Conservation (phyloP, 2,888 invertebrate genomes). For the Ormyrus rosae region DNA sequence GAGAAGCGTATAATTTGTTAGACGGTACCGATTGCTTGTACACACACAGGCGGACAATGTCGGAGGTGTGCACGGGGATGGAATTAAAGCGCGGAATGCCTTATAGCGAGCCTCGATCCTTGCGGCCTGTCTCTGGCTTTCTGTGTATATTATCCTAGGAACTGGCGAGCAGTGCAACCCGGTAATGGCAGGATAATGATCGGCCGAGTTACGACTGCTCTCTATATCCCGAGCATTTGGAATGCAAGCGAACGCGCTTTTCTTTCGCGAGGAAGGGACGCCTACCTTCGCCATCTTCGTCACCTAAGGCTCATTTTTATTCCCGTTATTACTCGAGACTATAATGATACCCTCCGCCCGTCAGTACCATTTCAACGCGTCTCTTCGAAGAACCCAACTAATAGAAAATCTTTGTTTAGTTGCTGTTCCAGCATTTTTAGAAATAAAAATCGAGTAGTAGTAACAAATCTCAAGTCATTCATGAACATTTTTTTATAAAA, state of each 20-base stretch:
- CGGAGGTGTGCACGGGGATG: slow-evolving; percentile 51
- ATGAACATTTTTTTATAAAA: too few species aligned
- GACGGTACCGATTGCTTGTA: slow-evolving; percentile 34
- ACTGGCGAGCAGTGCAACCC: slow-evolving; percentile 52
- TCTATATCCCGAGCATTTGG: slow-evolving; percentile 33
- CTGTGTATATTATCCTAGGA: slow-evolving; percentile 54
- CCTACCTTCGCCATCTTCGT: not conserved
- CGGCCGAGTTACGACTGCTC: slow-evolving; percentile 51
- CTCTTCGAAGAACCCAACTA: too few species aligned
- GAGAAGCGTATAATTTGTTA: slow-evolving; percentile 48
- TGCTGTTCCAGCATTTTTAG: too few species aligned
- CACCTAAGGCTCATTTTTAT: too few species aligned
- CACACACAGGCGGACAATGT: not conserved
- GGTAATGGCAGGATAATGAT: slow-evolving; percentile 57
- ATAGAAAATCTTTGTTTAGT: too few species aligned
- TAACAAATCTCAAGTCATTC: too few species aligned
- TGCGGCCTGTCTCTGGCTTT: not conserved
- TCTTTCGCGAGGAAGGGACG: slow-evolving; percentile 39
- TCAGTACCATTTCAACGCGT: too few species aligned
- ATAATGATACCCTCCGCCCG: too few species aligned
- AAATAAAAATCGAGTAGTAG: too few species aligned
- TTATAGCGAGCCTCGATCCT: slow-evolving; percentile 22
- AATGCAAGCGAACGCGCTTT: slow-evolving; percentile 21
- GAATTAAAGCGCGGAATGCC: slow-evolving; percentile 57
- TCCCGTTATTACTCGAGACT: too few species aligned